Evolutionary conservation across 2,797 vertebrate species (phyloP).

Genomic region (Psittacula derbiana): DNA sequence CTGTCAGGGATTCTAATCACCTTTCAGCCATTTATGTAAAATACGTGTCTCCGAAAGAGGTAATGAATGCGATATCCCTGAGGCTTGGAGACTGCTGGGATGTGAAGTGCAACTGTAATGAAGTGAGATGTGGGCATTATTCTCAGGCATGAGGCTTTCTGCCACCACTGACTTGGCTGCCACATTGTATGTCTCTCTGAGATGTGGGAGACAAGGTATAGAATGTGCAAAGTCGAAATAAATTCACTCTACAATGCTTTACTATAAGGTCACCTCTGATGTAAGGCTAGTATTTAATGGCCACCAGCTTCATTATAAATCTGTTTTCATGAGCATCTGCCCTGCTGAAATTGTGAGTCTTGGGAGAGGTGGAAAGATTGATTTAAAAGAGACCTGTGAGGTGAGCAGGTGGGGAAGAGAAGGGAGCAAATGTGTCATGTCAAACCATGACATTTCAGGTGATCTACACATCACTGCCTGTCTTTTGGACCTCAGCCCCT

Average conservation of each 20-base stretch:
- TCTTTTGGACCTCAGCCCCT: slow-evolving; percentile 19
- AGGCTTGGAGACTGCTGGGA: slow-evolving; percentile 41
- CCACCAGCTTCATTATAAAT: slow-evolving; percentile 48
- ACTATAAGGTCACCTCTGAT: slow-evolving; percentile 53
- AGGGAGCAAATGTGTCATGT: slow-evolving; percentile 18
- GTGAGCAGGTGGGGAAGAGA: slow-evolving; percentile 28
- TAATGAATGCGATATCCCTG: slow-evolving; percentile 54
- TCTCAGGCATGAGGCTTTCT: neutral
- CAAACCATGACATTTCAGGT: neutral
- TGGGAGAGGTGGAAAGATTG: slow-evolving; percentile 34
- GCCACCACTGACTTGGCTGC: neutral
- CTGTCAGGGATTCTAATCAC: slow-evolving; percentile 56
- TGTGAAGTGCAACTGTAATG: slow-evolving; percentile 34
- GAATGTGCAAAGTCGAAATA: slow-evolving; percentile 10
- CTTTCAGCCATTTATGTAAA: slow-evolving; percentile 66
- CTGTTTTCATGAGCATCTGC: neutral
- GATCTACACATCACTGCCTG: slow-evolving; percentile 8
- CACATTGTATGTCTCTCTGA: neutral
- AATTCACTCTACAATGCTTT: neutral
- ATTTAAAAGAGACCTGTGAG: slow-evolving; percentile 34
- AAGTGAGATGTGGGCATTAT: slow-evolving; percentile 16
- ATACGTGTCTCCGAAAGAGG: slow-evolving; percentile 36
- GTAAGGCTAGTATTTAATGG: slow-evolving; percentile 23
- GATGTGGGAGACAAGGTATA: neutral
- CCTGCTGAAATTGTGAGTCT: slow-evolving; percentile 38